A percentile compares a stretch with the other conserved stretches of the same genome.
Conservation (phyloP, 1,140 invertebrate species). For the Pissodes strobi region DNA sequence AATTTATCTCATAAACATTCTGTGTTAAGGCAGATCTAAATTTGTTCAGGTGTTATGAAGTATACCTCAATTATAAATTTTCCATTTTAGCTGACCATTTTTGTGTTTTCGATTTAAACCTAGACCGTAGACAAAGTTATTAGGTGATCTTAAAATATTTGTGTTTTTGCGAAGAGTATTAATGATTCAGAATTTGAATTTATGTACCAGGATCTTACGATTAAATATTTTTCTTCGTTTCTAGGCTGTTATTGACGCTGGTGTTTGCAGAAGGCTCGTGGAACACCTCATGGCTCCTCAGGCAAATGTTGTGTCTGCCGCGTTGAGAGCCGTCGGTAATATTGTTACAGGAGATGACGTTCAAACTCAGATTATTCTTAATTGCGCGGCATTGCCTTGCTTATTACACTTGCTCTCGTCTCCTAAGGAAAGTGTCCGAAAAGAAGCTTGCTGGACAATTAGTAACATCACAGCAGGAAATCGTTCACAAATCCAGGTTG, state of each 20-base stretch:
- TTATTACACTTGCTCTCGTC: constrained; percentile 80
- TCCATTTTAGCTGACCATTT: too few species aligned
- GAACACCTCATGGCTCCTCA: constrained; percentile 91
- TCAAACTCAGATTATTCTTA: constrained; percentile 93
- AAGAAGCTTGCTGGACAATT: constrained; percentile 98
- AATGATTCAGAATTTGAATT: too few species aligned
- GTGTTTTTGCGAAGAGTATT: too few species aligned
- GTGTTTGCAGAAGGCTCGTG: constrained; percentile 91
- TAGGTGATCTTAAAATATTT: too few species aligned
- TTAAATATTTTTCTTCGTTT: constrained; percentile 14
- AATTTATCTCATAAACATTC: too few species aligned
- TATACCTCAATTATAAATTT: too few species aligned
- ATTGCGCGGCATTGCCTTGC: constrained; percentile 87
- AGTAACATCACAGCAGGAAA: constrained; percentile 98
- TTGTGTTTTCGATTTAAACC: too few species aligned
- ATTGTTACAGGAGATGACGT: constrained; percentile 97
- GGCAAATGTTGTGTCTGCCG: constrained; percentile 92
- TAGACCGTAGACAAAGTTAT: too few species aligned
- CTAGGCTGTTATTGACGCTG: constrained; percentile 95
- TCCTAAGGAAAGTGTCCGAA: constrained; percentile 83
- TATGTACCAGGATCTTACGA: too few species aligned
- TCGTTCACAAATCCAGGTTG: constrained; percentile 85
- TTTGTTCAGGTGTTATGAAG: too few species aligned
- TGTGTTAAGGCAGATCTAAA: too few species aligned
- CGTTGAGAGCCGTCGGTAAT: constrained; percentile 93